Evolutionary conservation across 2,888 invertebrate genomes (phyloP).

Genomic region (Sinopyrophorus schimmeli): DNA sequence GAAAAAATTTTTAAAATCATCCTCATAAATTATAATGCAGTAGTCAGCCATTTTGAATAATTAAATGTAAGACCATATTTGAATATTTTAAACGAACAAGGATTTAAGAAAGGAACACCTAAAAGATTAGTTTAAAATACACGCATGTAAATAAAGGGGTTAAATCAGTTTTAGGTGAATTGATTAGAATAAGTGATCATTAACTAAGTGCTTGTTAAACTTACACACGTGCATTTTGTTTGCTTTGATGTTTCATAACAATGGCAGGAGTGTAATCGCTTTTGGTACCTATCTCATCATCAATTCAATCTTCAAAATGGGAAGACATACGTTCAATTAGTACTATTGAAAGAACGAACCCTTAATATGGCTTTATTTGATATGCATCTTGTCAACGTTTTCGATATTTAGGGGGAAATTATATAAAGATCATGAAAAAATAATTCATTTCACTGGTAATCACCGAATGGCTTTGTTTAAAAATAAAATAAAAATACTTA

Average conservation of each 20-base stretch:
- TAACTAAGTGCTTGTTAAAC: conserved; percentile 29
- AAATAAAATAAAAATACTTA: conserved; percentile 46
- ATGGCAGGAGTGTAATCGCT: conserved; percentile 20
- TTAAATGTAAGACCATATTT: neutral
- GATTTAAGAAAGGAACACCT: conserved; percentile 10
- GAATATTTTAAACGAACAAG: neutral
- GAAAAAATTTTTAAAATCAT: too few relatives aligned
- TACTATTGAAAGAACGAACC: too few relatives aligned
- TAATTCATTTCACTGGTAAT: neutral
- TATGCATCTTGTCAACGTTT: too few relatives aligned
- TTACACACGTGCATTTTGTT: conserved; percentile 27
- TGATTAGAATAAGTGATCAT: conserved; percentile 23
- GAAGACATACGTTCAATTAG: too few relatives aligned
- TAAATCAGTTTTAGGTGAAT: conserved; percentile 10
- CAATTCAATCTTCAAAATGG: too few relatives aligned
- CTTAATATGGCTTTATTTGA: neutral
- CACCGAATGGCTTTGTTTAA: conserved; percentile 1
- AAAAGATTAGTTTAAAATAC: neutral
- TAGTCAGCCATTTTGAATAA: conserved; percentile 6
- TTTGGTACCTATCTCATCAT: conserved; percentile 3
- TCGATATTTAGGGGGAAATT: too few relatives aligned
- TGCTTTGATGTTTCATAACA: conserved; percentile 29
- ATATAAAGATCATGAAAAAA: too few relatives aligned
- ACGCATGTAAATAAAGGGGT: conserved; percentile 8
- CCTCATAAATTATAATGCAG: too few relatives aligned